Conservation (phyloP, 2,797 vertebrate genomes). For the Coracias cyanogaster region DNA sequence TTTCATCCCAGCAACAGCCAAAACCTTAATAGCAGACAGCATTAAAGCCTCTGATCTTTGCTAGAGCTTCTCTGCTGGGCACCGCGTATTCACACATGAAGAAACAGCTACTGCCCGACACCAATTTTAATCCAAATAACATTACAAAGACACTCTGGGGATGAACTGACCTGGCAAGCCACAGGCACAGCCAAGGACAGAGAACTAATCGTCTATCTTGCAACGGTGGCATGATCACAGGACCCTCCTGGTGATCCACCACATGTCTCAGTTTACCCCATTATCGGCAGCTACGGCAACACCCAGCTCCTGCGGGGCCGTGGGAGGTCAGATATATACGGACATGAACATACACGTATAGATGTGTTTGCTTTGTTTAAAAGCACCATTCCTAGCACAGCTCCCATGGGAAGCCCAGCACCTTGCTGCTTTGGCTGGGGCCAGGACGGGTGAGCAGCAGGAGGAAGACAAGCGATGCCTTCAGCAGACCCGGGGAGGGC, state of each 20-base stretch:
- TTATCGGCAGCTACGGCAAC: not conserved
- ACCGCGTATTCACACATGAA: rapidly evolving
- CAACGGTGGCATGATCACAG: not conserved
- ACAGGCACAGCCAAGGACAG: not conserved
- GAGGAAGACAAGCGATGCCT: not conserved
- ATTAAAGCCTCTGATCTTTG: not conserved
- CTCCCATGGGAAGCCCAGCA: not conserved
- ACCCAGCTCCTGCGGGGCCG: not conserved
- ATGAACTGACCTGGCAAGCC: not conserved
- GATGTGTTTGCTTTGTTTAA: not conserved
- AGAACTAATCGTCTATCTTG: not conserved
- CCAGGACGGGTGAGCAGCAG: not conserved
- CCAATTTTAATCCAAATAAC: not conserved
- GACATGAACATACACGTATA: rapidly evolving
- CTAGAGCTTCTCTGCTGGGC: not conserved
- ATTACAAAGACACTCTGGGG: not conserved
- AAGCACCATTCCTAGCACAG: not conserved
- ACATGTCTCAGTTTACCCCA: not conserved
- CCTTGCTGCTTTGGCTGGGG: not conserved
- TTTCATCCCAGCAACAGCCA: not conserved
- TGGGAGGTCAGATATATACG: not conserved
- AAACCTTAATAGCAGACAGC: not conserved
- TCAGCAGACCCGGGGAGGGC: not conserved
- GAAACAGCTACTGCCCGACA: not conserved
- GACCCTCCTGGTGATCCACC: not conserved